A percentile compares a stretch with the other conserved stretches of the same genome.
phyloP scores from a whole-genome alignment of 2,888 invertebrate genomes.

The Cephus nigrinus region DNA sequence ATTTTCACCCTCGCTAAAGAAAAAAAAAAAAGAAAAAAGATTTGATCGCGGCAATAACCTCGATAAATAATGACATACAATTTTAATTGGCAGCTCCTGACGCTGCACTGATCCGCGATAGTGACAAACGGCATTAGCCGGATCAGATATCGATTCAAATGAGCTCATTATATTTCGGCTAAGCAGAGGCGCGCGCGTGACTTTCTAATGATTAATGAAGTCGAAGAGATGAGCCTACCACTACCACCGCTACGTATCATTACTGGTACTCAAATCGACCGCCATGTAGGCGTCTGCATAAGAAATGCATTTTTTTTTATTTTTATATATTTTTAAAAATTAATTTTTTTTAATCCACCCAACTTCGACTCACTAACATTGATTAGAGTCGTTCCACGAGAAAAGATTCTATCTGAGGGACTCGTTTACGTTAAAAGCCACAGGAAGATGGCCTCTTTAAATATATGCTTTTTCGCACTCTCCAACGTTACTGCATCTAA shows the following conservation, averaged over 20 bases:
- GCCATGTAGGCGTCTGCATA: not conserved
- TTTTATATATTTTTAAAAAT: not conserved
- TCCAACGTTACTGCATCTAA: no score
- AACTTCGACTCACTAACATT: not conserved
- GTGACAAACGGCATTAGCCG: slow-evolving; percentile 50
- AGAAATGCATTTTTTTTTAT: not conserved
- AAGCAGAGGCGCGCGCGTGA: slow-evolving; percentile 40
- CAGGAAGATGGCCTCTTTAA: no score
- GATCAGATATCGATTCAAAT: slow-evolving; percentile 59
- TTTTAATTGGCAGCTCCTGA: slow-evolving; percentile 48
- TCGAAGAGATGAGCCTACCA: slow-evolving; percentile 13
- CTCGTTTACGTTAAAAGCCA: no score
- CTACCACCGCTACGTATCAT: not conserved
- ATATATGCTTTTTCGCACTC: not conserved
- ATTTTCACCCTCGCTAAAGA: not conserved
- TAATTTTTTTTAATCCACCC: not conserved
- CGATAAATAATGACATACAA: slow-evolving; percentile 53
- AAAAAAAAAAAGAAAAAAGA: not conserved
- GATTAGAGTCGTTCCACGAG: no score
- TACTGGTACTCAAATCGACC: not conserved
- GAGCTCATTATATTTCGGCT: slow-evolving; percentile 58
- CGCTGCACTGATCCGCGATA: slow-evolving; percentile 43
- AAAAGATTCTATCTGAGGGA: no score
- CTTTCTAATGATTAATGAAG: slow-evolving; percentile 43
- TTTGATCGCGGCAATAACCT: slow-evolving; percentile 23